Conservation (phyloP, 2,113 vertebrate genomes). For the Catharus minimus region DNA sequence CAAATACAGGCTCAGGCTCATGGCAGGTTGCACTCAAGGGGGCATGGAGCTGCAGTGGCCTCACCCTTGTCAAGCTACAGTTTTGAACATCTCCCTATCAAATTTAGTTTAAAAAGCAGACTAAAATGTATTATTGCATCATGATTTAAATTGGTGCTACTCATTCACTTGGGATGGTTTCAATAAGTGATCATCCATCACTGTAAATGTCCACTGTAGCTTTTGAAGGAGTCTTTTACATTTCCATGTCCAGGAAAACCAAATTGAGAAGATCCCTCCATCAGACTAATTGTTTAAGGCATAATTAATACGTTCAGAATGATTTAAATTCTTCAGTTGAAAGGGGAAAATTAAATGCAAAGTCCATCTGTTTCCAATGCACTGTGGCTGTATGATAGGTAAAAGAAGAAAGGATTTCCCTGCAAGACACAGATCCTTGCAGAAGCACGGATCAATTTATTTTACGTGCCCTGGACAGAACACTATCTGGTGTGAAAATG, state of each 20-base stretch:
- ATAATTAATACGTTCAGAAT: background rate
- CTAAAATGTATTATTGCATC: background rate
- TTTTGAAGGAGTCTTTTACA: background rate
- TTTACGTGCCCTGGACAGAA: background rate
- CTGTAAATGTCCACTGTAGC: background rate
- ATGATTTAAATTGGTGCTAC: background rate
- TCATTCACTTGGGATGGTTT: background rate
- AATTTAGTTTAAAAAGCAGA: background rate
- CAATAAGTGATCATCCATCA: background rate
- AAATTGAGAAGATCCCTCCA: background rate
- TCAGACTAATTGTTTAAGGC: background rate
- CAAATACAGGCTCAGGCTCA: background rate
- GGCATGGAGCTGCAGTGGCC: fast-evolving
- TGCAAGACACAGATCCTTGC: background rate
- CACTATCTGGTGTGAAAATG: background rate
- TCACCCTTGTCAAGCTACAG: background rate
- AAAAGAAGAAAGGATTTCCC: background rate
- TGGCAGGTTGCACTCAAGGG: background rate
- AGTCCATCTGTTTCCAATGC: background rate
- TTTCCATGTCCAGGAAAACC: background rate
- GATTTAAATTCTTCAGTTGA: background rate
- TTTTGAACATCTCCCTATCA: background rate
- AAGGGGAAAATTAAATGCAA: background rate
- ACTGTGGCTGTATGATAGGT: background rate
- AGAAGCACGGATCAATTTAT: background rate